Conservation (phyloP, 1,140 invertebrate species). For the Trachymyrmex septentrionalis region DNA sequence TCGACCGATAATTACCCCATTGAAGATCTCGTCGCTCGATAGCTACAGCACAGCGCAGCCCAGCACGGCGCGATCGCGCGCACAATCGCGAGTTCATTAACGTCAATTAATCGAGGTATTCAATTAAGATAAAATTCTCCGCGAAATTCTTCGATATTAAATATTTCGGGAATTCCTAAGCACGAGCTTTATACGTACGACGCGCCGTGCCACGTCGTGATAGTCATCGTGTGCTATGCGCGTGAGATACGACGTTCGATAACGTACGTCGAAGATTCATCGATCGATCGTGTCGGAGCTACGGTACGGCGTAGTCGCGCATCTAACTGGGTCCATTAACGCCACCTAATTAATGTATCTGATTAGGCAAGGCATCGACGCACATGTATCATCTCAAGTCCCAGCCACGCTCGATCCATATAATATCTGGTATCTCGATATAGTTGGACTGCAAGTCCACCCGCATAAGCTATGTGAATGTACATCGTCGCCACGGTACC, state of each 20-base stretch:
- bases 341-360: constrained; percentile 64
- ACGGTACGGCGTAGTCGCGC: neutral
- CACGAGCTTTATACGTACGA: neutral
- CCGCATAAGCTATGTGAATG: constrained; percentile 25
- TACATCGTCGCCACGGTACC: constrained; percentile 50
- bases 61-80: constrained; percentile 4
- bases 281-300: neutral
- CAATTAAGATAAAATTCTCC: constrained; percentile 28
- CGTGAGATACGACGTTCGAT: constrained; percentile 40
- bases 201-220: neutral
- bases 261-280: constrained; percentile 36
- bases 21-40: constrained; percentile 20
- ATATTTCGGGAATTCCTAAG: neutral
- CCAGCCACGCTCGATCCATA: constrained; percentile 54
- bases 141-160: neutral
- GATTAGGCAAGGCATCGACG: constrained; percentile 62
- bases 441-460: constrained; percentile 17
- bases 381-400: constrained; percentile 62
- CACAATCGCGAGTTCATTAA: constrained; percentile 20
- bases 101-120: neutral
- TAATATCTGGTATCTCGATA: constrained; percentile 56
- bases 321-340: constrained; percentile 61
- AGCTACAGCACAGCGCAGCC: neutral
- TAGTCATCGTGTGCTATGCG: neutral
- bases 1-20: constrained; percentile 23